Evolutionary conservation across 2,888 invertebrate species (phyloP).

Genomic region (Andrena praecox): DNA sequence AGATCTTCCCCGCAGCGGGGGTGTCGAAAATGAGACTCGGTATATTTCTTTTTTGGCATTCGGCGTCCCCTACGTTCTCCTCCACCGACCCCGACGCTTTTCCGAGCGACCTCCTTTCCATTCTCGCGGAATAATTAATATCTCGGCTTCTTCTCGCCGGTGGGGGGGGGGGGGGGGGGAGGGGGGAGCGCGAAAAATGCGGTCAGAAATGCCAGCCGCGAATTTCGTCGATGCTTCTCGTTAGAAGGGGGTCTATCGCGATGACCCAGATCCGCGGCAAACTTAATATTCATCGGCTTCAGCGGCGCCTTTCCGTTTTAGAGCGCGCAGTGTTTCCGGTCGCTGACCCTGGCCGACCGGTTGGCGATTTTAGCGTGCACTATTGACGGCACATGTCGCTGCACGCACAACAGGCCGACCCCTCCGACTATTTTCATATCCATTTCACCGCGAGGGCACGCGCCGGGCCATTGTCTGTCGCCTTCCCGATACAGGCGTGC

Average conservation of each 20-base stretch:
- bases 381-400: neutral
- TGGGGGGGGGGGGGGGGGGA: too few species aligned
- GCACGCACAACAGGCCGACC: conserved; percentile 23
- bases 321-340: neutral
- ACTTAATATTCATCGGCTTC: conserved; percentile 14
- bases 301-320: neutral
- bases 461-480: conserved; percentile 15
- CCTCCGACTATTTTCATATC: conserved; percentile 7
- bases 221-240: conserved; percentile 31
- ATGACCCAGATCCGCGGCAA: conserved; percentile 25
- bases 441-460: conserved; percentile 17
- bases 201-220: conserved; percentile 18
- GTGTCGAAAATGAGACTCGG: neutral
- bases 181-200: conserved; percentile 25
- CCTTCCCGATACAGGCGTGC: conserved; percentile 13
- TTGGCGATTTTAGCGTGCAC: neutral
- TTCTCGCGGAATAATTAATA: conserved; percentile 28
- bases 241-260: conserved; percentile 19
- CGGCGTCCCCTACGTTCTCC: neutral
- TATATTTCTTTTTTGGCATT: neutral
- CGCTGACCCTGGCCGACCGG: neutral
- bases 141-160: conserved; percentile 11
- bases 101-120: conserved; percentile 18
- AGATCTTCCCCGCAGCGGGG: neutral
- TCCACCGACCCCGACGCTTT: neutral